These are phyloP conservation scores for Platycheirus albimanus DNA, from an alignment of 2,888 invertebrate species.

Conservation along the genomic window DNA sequence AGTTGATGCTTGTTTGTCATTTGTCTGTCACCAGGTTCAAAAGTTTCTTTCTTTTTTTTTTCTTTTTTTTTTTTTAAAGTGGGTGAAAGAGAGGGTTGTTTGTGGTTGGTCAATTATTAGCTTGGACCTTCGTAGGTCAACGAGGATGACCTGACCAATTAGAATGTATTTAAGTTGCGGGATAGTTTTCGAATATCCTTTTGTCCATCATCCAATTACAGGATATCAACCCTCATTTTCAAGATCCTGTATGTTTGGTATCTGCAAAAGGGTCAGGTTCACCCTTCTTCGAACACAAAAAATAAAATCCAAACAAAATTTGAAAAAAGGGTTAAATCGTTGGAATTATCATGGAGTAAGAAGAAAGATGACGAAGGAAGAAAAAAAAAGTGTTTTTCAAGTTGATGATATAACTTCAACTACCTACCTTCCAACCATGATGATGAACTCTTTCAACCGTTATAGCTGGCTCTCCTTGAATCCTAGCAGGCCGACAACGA, in stretches of 20 bases:
- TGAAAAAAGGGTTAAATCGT: slow-evolving; percentile 47
- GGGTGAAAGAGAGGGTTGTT: slow-evolving; percentile 30
- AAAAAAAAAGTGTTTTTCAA: slow-evolving; percentile 32
- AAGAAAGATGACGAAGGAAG: slow-evolving; percentile 28
- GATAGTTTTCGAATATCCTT: slow-evolving; percentile 58
- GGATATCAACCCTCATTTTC: slow-evolving; percentile 57
- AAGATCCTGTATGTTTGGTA: slow-evolving; percentile 13
- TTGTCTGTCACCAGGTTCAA: slow-evolving; percentile 27
- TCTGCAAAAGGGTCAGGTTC: slow-evolving; percentile 72
- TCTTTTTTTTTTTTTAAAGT: not conserved
- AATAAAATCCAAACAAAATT: slow-evolving; percentile 14
- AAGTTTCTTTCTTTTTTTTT: slow-evolving; percentile 1
- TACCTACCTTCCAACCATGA: slow-evolving; percentile 32
- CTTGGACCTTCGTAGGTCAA: slow-evolving; percentile 52
- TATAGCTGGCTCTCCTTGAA: slow-evolving; percentile 2
- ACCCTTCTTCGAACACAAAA: slow-evolving; percentile 75
- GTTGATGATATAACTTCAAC: slow-evolving; percentile 54
- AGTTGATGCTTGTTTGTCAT: slow-evolving; percentile 36
- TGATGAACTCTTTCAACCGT: slow-evolving; percentile 61
- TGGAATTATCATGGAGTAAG: slow-evolving; percentile 38
- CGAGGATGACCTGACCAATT: slow-evolving; percentile 67
- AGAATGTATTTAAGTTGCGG: slow-evolving; percentile 59
- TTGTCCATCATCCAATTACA: slow-evolving; percentile 60
- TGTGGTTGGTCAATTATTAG: slow-evolving; percentile 52
- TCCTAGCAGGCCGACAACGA: slow-evolving; percentile 42